phyloP scores from a whole-genome alignment of 1,140 invertebrate genomes.

The Drosophila rufa region DNA sequence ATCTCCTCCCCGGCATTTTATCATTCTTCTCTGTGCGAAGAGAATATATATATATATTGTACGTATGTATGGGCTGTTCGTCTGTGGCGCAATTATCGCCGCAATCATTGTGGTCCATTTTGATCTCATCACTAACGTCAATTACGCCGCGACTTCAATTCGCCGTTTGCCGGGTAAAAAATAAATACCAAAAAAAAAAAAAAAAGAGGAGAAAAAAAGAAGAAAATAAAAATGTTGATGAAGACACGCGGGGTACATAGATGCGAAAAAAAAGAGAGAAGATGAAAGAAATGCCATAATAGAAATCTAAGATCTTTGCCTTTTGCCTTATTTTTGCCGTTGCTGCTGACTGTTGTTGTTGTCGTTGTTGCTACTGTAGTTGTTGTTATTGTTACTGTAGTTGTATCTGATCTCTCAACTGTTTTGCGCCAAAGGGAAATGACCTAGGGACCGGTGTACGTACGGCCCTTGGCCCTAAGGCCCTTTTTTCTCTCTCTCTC shows the following conservation, averaged over 20 bases:
- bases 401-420: conserved; percentile 44
- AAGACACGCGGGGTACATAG: conserved; percentile 12
- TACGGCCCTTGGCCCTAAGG: conserved; percentile 16
- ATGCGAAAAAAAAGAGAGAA: conserved; percentile 25
- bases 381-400: conserved; percentile 5
- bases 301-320: conserved; percentile 56
- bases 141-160: conserved; percentile 65
- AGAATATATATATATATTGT: conserved; percentile 6
- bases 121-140: conserved; percentile 74
- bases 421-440: conserved; percentile 40
- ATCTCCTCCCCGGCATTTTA: conserved; percentile 20
- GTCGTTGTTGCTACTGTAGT: background rate
- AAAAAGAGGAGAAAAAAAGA: conserved; percentile 19
- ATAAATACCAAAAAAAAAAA: conserved; percentile 19
- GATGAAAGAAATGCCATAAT: conserved; percentile 58
- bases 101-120: conserved; percentile 80
- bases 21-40: conserved; percentile 47
- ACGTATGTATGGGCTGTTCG: conserved; percentile 40
- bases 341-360: background rate
- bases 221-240: conserved; percentile 41
- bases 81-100: conserved; percentile 76
- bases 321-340: conserved; percentile 18
- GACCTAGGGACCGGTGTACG: conserved; percentile 33
- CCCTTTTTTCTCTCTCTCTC: conserved; percentile 24
- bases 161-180: conserved; percentile 41